Conservation (phyloP, 2,888 invertebrate species). For the Hipparchia sbordonii region DNA sequence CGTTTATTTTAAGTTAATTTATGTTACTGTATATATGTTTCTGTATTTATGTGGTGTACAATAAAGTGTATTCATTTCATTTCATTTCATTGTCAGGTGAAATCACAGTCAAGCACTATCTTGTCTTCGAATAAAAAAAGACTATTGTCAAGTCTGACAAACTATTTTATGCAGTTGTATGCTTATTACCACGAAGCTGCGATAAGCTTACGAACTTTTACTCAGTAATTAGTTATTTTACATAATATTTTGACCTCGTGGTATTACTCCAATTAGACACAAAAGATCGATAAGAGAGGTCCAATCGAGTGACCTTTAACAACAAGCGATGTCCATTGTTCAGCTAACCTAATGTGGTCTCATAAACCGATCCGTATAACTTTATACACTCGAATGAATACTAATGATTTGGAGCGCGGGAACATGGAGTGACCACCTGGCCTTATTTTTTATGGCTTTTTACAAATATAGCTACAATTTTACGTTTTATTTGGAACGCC, state of each 20-base stretch:
- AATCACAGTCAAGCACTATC: no score
- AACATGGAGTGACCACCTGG: constrained; percentile 29
- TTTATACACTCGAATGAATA: constrained; percentile 31
- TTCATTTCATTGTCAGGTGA: no score
- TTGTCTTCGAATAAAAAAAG: no score
- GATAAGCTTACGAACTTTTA: neutral
- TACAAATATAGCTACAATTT: constrained; percentile 1
- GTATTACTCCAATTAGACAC: neutral
- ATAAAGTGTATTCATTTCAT: no score
- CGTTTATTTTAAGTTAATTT: no score
- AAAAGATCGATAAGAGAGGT: constrained; percentile 10
- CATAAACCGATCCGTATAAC: constrained; percentile 30
- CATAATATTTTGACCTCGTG: neutral
- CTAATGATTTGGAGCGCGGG: constrained; percentile 33
- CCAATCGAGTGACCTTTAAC: constrained; percentile 6
- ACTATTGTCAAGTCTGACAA: no score
- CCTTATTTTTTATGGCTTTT: constrained; percentile 27
- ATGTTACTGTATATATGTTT: no score
- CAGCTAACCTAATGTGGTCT: constrained; percentile 34
- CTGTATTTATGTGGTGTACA: no score
- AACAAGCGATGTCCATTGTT: constrained; percentile 12
- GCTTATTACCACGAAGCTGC: neutral
- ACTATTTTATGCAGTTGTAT: no score
- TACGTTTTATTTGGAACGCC: neutral
- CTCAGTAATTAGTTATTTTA: no score